phyloP scores from a whole-genome alignment of 1,140 invertebrate genomes.

The Anthonomus grandis region DNA sequence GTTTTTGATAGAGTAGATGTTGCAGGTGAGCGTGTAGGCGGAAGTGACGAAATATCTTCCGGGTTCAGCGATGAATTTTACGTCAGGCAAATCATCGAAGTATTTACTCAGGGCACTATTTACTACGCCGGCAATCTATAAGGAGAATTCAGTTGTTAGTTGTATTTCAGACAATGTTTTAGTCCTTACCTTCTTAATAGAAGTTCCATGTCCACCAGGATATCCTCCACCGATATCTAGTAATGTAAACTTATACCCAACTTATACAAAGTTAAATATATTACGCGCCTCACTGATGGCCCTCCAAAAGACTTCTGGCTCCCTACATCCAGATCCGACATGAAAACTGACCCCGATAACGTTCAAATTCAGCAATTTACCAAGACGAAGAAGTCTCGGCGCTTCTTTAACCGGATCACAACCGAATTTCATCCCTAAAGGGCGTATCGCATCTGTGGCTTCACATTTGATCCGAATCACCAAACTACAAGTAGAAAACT shows the following conservation, averaged over 20 bases:
- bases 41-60: slow-evolving; percentile 94
- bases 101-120: slow-evolving; percentile 76
- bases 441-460: slow-evolving; percentile 82
- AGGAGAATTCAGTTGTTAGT: too few relatives aligned
- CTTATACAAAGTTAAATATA: slow-evolving; percentile 67
- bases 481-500: slow-evolving; percentile 59
- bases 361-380: slow-evolving; percentile 66
- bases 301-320: slow-evolving; percentile 69
- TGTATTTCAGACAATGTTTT: too few relatives aligned
- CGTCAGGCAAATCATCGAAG: slow-evolving; percentile 71
- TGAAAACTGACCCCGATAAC: slow-evolving; percentile 88
- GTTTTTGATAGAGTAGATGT: slow-evolving; percentile 78
- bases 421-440: slow-evolving; percentile 94
- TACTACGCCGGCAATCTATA: slow-evolving; percentile 67
- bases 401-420: slow-evolving; percentile 80
- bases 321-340: slow-evolving; percentile 81
- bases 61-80: slow-evolving; percentile 92
- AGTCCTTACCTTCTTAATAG: slow-evolving; percentile 62
- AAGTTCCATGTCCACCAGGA: slow-evolving; percentile 66
- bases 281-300: slow-evolving; percentile 65
- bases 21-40: slow-evolving; percentile 87
- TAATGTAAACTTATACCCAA: slow-evolving; percentile 70
- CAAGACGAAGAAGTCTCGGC: slow-evolving; percentile 71
- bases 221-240: slow-evolving; percentile 87
- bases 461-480: slow-evolving; percentile 91